Evolutionary conservation across 2,797 vertebrate genomes (phyloP), one percentile per base, ranked within the genome.

Genomic region (Pangasius sanitwongsei): DNA sequence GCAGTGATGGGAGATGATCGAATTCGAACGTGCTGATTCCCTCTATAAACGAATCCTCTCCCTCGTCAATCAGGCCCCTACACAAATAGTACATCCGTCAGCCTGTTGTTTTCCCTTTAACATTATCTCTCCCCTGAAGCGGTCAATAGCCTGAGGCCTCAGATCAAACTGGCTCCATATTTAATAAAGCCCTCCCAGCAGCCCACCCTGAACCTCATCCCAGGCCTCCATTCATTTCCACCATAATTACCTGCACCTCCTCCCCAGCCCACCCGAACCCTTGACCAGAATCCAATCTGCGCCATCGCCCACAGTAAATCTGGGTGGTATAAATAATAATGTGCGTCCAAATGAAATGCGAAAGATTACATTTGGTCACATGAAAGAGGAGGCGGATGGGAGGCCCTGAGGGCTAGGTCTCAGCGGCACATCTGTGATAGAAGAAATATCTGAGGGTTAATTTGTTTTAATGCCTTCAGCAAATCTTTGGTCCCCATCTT

Each of bases 381-480:
- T 91, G 90, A 91, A 91, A 81, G 87, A 81, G 89, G 50, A 23
- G 80, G 53, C 8, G 82, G 90, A 86, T 86, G 86, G 55, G 86
- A 88, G 85, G 72, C 84, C 89, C 82, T 77, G 86, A 78, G 91
- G 83, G 87, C 55, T 82, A 87, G 59, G 88, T 88, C 90, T 83
- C 84, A 59, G 86, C 23, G 86, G 89, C 84, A 86, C 89, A 87
- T 90, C 88, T 78, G 75, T 86, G 92, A 93, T 93, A 89, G 88
- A 93, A 92, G 89, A 92, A 89, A 93, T 93, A 93, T 94, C 92
- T 93, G 93, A 94, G 92, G 93, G 93, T 94, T 94, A 94, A 94
- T 94, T 94, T 94, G 93, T 94, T 94, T 94, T 94, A 92, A 94
- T 93, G 92, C 91, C 91, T 91, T 88, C 83, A 89, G 93, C 91